Conservation (phyloP, 2,113 vertebrate genomes). For the Eupsittula cactorum region DNA sequence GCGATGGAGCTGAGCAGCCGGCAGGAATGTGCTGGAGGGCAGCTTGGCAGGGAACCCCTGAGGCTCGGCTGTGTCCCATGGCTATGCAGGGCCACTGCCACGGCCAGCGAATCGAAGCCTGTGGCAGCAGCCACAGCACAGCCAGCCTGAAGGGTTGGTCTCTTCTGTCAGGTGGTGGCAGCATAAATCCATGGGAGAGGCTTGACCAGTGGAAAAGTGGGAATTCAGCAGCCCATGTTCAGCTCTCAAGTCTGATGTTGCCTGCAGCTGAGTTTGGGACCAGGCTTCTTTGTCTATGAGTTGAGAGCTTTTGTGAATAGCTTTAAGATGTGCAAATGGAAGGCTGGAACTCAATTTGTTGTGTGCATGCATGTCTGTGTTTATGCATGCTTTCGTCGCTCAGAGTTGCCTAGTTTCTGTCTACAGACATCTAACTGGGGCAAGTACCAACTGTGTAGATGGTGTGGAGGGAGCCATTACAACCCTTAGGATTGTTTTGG, state of each 20-base stretch:
- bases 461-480: not conserved
- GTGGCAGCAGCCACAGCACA: not conserved
- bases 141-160: not conserved
- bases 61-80: not conserved
- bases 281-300: not conserved
- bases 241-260: not conserved
- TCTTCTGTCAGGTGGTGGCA: constrained; percentile 52
- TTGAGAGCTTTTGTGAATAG: not conserved
- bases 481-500: not conserved
- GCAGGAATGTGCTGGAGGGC: no score
- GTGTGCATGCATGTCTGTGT: not conserved
- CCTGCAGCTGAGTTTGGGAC: not conserved
- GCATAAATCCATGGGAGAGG: constrained; percentile 24
- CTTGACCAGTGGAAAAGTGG: not conserved
- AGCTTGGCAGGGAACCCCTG: not conserved
- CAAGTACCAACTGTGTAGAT: not conserved
- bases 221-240: not conserved
- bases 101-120: fast-evolving
- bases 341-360: not conserved
- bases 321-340: not conserved
- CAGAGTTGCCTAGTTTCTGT: not conserved
- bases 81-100: not conserved
- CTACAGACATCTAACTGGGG: not conserved
- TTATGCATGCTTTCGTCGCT: not conserved
- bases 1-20: not conserved